Percentiles rank a stretch among this genome's conserved stretches.
phyloP scores from a whole-genome alignment of 2,888 invertebrate genomes.

The Serrognathus titanus region DNA sequence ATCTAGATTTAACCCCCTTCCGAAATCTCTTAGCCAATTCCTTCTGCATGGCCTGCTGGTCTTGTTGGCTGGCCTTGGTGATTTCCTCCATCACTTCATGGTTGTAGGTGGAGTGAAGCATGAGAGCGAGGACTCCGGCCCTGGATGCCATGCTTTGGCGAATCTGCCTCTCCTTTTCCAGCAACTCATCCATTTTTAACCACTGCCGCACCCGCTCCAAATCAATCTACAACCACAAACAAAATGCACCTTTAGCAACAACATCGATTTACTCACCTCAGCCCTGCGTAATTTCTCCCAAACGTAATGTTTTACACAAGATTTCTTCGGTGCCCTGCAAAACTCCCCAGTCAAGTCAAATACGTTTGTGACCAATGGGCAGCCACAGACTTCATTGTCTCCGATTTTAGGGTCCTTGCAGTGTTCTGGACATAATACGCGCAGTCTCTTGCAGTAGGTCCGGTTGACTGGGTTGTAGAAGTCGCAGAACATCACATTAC shows the following conservation, averaged over 20 bases:
- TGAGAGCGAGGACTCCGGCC: constrained; percentile 87
- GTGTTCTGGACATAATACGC: constrained; percentile 96
- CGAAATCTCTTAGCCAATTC: constrained; percentile 44
- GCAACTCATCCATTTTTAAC: constrained; percentile 88
- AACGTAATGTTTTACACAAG: constrained; percentile 85
- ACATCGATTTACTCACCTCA: constrained; percentile 58
- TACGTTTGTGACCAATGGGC: constrained; percentile 80
- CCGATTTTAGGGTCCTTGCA: constrained; percentile 89
- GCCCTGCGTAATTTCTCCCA: constrained; percentile 95
- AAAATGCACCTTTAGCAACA: neutral
- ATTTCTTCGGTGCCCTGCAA: constrained; percentile 85
- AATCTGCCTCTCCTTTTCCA: constrained; percentile 90
- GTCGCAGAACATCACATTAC: constrained; percentile 97
- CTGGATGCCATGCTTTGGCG: constrained; percentile 70
- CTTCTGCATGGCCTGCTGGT: constrained; percentile 51
- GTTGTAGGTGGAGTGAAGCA: constrained; percentile 96
- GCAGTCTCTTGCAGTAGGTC: constrained; percentile 92
- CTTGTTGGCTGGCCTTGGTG: constrained; percentile 52
- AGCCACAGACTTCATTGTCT: constrained; percentile 89
- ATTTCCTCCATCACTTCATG: constrained; percentile 83
- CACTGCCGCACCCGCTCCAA: constrained; percentile 90
- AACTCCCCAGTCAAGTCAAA: constrained; percentile 83
- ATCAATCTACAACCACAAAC: constrained; percentile 64
- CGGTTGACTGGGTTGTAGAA: constrained; percentile 83
- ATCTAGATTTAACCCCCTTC: constrained; percentile 24